Evolutionary conservation across 2,888 invertebrate species (phyloP), one percentile per base, ranked within the genome.

Genomic region (Sisyra nigra): DNA sequence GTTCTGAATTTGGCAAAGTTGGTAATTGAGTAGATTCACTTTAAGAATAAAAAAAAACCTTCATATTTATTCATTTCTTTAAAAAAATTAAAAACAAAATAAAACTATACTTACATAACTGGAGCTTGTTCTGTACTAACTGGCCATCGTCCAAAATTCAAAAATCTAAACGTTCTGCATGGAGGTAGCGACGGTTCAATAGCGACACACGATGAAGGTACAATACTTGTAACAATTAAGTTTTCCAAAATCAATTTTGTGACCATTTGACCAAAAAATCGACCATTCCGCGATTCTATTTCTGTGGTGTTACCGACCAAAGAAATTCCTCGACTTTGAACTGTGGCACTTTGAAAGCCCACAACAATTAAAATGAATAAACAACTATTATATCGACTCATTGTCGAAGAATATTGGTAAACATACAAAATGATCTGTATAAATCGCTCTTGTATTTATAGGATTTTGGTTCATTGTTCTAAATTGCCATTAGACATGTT

Each of bases 151-250:
- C 57, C 55, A 14, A 52, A 32, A 13, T 49, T 50, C 38, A 61
- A 47, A 48, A 55, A 58, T 14, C 62, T 48, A 8, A 60, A 56
- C 46, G 55, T 56, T 50, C 61, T 51, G 47, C 64, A 64, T 1
- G 59, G 58, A 8, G 58, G 59, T 40, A 64, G 49, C 24, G 61
- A 59, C 1, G 62, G 48, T 35, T 57, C 59, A 3, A 63, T 55
- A 42, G 57, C 57, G 3, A 62, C 57, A 47, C 64, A 64, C 2
- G 62, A 62, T 2, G 62, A 61, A n/a, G 64, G 61, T 10, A 59
- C 53, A 41, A 57, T 47, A 8, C 57, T 54, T 7, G 58, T 61
- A 7, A 59, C 53, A 9, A 55, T 46, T 35, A 54, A 49, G 6
- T 54, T 55, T 45, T 54, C 47, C 10, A 52, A 49, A 11, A 58